Evolutionary conservation across 2,113 vertebrate genomes (phyloP), one percentile per base, ranked within the genome.

Genomic region (Podarcis raffonei): DNA sequence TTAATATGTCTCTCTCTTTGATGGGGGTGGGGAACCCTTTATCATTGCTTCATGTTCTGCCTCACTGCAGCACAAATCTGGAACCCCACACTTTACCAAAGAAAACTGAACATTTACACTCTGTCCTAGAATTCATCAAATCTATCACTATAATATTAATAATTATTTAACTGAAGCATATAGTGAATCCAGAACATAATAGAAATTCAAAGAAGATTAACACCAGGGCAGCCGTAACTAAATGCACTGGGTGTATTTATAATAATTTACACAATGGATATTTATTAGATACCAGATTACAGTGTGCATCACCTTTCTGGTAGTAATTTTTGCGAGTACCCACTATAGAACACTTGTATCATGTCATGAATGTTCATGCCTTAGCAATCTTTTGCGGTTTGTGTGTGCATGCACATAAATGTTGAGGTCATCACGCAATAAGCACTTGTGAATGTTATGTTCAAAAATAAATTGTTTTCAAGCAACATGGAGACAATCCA

Each of bases 61-160:
- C 76, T 91, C 42, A 79, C 48, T 79, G 23, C 59, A 53, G 12
- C 48, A 53, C 48, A 53, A 53, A 53, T 78, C 76, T 81, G 30
- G 53, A 32, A 82, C 35, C 6, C 32, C n/a, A 65, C 22, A 12
- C 4, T 23, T 66, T 65, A 25, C n/a, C 25, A 3, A 68, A 85
- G 35, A 48, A 91, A 37, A 72, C 42, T 80, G 89, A 78, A 87
- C 90, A 90, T 75, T 90, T 11, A 25, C 6, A 72, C 1, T 89
- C 87, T 62, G 77, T 83, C 83, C 66, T 48, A 79, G 93, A 91
- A 71, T 57, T 39, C 86, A 90, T 0, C 8, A 15, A 89, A 92
- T 71, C 66, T 42, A 2, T 89, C 25, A 18, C 7, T 27, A 42
- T 15, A 78, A 79, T 68, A 57, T 23, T 6, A 76, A 74, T 76